A percentile compares a stretch with the other conserved stretches of the same genome.
Evolutionary conservation across 2,888 invertebrate genomes (phyloP).

Genomic region (Drosophila meridiana): DNA sequence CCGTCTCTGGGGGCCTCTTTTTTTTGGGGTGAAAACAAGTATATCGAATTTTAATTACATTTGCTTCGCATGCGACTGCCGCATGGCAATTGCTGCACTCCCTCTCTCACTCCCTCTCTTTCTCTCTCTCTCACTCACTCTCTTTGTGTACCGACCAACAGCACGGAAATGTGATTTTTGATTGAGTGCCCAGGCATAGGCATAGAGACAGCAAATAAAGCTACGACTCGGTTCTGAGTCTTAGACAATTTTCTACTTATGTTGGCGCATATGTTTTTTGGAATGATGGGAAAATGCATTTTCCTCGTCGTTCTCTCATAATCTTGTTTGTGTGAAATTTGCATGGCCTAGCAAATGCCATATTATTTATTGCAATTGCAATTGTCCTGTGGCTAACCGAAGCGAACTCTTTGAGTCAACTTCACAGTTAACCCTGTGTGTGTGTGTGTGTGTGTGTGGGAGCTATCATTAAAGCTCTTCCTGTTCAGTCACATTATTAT

Average conservation of each 20-base stretch:
- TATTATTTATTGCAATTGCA: slow-evolving; percentile 46
- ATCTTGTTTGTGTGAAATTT: slow-evolving; percentile 41
- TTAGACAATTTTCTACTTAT: slow-evolving; percentile 42
- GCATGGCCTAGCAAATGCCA: slow-evolving; percentile 17
- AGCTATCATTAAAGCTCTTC: slow-evolving; percentile 29
- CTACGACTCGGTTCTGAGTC: slow-evolving; percentile 4
- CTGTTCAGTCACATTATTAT: slow-evolving; percentile 67
- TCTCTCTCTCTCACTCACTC: neutral
- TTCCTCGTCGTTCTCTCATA: slow-evolving; percentile 11
- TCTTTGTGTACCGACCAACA: slow-evolving; percentile 13
- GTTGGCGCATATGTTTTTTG: slow-evolving; percentile 21
- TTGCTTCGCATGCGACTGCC: slow-evolving; percentile 64
- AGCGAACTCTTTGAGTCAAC: slow-evolving; percentile 26
- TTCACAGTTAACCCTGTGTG: slow-evolving; percentile 21
- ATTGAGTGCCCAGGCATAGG: slow-evolving; percentile 67
- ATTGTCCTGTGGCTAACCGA: slow-evolving; percentile 20
- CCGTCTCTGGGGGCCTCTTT: slow-evolving; percentile 65
- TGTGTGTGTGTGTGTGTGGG: slow-evolving; percentile 21
- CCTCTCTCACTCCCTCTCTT: neutral
- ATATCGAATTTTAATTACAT: slow-evolving; percentile 82
- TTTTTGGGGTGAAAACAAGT: slow-evolving; percentile 74
- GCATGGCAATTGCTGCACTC: neutral
- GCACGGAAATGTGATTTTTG: slow-evolving; percentile 77
- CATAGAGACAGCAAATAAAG: slow-evolving; percentile 19
- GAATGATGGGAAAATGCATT: slow-evolving; percentile 28